Conservation (phyloP, 2,888 invertebrate species). For the Mechanitis messenoides region DNA sequence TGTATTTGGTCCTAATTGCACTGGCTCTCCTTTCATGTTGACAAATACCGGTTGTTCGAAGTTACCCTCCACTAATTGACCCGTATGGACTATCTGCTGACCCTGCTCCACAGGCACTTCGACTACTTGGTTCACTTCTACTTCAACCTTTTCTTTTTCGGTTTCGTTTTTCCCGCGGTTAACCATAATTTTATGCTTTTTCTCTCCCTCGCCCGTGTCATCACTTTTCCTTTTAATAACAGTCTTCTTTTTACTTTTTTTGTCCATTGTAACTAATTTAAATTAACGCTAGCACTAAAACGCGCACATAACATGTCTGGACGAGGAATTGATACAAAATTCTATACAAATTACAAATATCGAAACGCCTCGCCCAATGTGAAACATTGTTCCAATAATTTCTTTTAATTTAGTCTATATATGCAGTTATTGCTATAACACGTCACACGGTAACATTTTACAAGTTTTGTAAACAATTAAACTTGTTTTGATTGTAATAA, state of each 20-base stretch:
- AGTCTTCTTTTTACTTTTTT: conserved; percentile 71
- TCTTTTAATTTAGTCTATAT: conserved; percentile 16
- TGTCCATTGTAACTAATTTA: conserved; percentile 66
- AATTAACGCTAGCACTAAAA: conserved; percentile 36
- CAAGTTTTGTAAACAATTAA: conserved; percentile 32
- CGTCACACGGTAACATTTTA: conserved; percentile 24
- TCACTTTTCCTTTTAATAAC: conserved; percentile 71
- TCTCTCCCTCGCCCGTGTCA: conserved; percentile 59
- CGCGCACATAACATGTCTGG: conserved; percentile 32
- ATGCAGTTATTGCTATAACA: conserved; percentile 20
- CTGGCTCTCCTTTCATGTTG: conserved; percentile 72
- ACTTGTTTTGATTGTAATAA: conserved; percentile 39
- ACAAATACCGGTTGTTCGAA: conserved; percentile 73
- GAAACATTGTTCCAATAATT: conserved; percentile 43
- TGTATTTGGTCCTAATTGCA: conserved; percentile 69
- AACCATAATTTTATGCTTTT: conserved; percentile 62
- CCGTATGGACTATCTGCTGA: conserved; percentile 68
- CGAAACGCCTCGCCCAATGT: conserved; percentile 48
- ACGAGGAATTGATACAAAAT: conserved; percentile 32
- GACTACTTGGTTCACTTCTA: conserved; percentile 60
- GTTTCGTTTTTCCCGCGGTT: conserved; percentile 49
- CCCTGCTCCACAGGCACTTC: conserved; percentile 69
- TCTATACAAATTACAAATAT: conserved; percentile 26
- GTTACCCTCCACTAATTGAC: conserved; percentile 67
- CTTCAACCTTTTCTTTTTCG: conserved; percentile 65